A percentile compares a stretch with the other conserved stretches of the same genome.
phyloP scores from a whole-genome alignment of 2,113 vertebrate genomes.

The Empidonax alnorum region DNA sequence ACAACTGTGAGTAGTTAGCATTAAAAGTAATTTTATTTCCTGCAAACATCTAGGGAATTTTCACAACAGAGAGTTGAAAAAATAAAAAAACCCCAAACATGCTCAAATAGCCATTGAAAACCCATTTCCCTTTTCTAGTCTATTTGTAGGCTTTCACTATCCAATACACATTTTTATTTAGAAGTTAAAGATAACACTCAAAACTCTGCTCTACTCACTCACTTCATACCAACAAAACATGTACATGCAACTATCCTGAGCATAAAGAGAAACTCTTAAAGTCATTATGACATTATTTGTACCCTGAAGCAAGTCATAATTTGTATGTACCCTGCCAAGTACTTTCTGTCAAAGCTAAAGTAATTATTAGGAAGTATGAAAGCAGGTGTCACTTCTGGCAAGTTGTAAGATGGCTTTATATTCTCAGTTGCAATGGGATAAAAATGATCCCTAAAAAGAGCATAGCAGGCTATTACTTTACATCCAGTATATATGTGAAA shows the following conservation, averaged over 20 bases:
- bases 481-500: constrained; percentile 31
- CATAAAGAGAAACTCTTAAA: constrained; percentile 47
- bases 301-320: constrained; percentile 46
- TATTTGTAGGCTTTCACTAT: background rate
- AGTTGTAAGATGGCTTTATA: constrained; percentile 59
- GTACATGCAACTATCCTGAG: constrained; percentile 9
- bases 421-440: constrained; percentile 52
- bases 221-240: constrained; percentile 18
- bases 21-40: background rate
- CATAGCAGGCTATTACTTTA: constrained; percentile 47
- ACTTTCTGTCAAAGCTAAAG: constrained; percentile 66
- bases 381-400: constrained; percentile 71
- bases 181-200: background rate
- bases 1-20: background rate
- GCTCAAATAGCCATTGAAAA: background rate
- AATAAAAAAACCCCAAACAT: background rate
- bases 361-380: constrained; percentile 76
- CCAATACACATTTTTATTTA: background rate
- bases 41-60: background rate
- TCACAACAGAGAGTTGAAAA: background rate
- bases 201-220: background rate
- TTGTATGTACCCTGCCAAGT: constrained; percentile 56
- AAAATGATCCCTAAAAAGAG: constrained; percentile 72
- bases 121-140: background rate
- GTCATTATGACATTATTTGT: constrained; percentile 62